These are phyloP conservation scores for Tachypleus tridentatus DNA, from an alignment of 1,140 invertebrate species.

Conservation along the genomic window DNA sequence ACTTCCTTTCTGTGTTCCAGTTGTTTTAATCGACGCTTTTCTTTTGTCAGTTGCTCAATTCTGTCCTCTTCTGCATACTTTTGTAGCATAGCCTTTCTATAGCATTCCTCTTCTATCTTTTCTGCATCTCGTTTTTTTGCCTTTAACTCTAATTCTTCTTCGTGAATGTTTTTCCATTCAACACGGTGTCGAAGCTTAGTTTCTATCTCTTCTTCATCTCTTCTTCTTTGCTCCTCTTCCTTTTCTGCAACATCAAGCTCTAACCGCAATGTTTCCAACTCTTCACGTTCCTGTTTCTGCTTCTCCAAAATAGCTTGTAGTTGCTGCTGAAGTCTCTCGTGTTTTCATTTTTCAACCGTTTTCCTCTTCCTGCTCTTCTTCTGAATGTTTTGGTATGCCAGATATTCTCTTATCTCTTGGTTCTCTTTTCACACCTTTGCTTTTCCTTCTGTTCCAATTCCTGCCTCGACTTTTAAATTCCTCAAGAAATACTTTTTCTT, in stretches of 20 bases:
- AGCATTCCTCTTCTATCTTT: not conserved
- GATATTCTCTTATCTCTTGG: not conserved
- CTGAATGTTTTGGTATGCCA: not conserved
- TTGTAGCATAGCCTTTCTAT: not conserved
- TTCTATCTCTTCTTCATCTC: not conserved
- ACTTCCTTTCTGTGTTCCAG: constrained; percentile 1
- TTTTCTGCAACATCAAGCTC: constrained; percentile 2
- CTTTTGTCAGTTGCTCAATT: not conserved
- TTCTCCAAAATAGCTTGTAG: too few relatives aligned
- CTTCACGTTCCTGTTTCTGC: too few relatives aligned
- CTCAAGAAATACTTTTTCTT: not conserved
- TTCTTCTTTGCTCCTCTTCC: not conserved
- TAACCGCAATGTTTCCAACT: not conserved
- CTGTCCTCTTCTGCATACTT: constrained; percentile 1
- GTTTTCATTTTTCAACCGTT: not conserved
- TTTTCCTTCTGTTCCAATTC: not conserved
- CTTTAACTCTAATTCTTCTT: not conserved
- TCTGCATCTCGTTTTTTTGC: not conserved
- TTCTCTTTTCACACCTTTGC: not conserved
- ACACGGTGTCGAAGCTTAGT: not conserved
- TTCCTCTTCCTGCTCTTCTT: not conserved
- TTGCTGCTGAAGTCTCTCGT: too few relatives aligned
- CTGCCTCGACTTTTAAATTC: not conserved
- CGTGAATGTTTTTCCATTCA: not conserved
- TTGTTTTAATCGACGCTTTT: constrained; percentile 3